Evolutionary conservation across 1,140 invertebrate species (phyloP), one percentile per base, ranked within the genome.

Genomic region (Rhyacophila brunnea): DNA sequence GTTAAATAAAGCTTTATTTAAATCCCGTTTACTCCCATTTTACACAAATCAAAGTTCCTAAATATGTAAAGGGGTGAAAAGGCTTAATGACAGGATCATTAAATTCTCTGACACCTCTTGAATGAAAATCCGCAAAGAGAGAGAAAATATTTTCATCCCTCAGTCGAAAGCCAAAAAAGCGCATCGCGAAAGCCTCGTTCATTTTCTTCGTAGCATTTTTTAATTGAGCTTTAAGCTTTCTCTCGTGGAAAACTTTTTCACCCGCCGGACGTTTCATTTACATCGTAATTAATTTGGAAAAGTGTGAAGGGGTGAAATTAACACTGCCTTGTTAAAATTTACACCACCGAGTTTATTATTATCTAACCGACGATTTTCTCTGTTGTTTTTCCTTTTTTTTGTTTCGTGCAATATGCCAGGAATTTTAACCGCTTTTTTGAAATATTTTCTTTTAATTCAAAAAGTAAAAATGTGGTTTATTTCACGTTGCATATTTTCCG

Each of bases 281-380:
- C 62, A 64, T 60, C 43, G 62, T 64, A 64, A 64, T 64, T 64
- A 64, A 64, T 64, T 60, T 60, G 42, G 34, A n/a, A 46, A 34
- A 47, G 28, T 44, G 50, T 28, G 49, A 19, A 38, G 46, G 59
- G 59, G 23, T 56, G 59, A 56, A 56, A 64, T 59, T 58, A 59
- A 58, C 60, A 63, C 60, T 23, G 50, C 54, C 47, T 62, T 54
- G 48, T 53, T 60, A 53, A 52, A 53, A 53, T 53, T 53, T 51
- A 35, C 50, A 44, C 9, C 50, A 44, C 9, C 17, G 43, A 54
- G 19, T 45, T 43, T 40, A 40, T 40, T 40, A 40, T 40, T n/a
- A 7, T 35, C 34, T n/a, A n/a, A 6, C n/a, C n/a, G 6, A n/a
- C n/a, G n/a, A 7, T 35, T 35, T n/a, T 40, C 38, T 28, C 23